Conservation (phyloP, 2,113 vertebrate genomes). For the Artemisiospiza belli region DNA sequence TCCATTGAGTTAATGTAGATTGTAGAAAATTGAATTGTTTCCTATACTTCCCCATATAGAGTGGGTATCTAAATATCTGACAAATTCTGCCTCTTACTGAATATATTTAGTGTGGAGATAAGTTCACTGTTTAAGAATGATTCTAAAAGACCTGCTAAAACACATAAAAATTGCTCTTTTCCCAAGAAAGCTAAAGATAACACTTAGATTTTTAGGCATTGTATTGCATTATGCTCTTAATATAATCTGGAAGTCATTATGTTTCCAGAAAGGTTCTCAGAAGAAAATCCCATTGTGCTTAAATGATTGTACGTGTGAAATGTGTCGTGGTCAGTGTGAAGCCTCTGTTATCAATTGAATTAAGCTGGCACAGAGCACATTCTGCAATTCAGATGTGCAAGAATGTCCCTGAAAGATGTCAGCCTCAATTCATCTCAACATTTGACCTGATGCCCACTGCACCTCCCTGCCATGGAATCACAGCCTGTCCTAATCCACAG, state of each 20-base stretch:
- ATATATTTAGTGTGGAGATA: neutral
- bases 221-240: neutral
- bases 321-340: conserved; percentile 35
- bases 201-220: neutral
- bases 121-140: neutral
- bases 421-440: conserved; percentile 38
- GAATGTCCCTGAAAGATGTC: conserved; percentile 48
- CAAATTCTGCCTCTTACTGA: neutral
- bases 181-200: neutral
- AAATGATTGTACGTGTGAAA: neutral
- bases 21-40: neutral
- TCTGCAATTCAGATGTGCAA: conserved; percentile 58
- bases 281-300: conserved; percentile 43
- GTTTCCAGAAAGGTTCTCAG: neutral
- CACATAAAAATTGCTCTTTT: neutral
- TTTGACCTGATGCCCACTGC: conserved; percentile 22
- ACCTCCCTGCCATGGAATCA: neutral
- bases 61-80: neutral
- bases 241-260: conserved; percentile 8
- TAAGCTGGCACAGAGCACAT: conserved; percentile 40
- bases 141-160: neutral
- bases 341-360: conserved; percentile 43
- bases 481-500: neutral
- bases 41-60: neutral
- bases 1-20: neutral